Conservation (phyloP, 2,797 vertebrate genomes). For the Onychomys leucogaster region DNA sequence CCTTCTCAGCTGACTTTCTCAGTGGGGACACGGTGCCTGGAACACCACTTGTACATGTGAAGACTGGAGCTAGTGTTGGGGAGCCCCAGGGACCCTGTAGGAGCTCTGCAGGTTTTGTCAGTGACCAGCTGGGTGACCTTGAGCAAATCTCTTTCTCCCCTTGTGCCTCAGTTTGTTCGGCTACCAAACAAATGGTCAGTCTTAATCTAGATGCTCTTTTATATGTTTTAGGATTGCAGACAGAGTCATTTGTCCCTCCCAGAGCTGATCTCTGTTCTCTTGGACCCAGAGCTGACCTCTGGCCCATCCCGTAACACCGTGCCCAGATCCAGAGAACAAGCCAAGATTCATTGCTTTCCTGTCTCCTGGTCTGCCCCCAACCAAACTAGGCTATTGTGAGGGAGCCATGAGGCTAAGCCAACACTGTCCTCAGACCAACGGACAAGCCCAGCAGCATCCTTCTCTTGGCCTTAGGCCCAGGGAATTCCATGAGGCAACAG, state of each 20-base stretch:
- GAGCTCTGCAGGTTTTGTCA: background rate
- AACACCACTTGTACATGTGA: background rate
- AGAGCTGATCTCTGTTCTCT: background rate
- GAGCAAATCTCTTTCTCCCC: constrained; percentile 29
- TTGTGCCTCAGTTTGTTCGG: background rate
- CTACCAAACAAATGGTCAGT: background rate
- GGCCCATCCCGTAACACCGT: too few relatives aligned
- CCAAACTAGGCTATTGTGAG: background rate
- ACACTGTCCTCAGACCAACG: background rate
- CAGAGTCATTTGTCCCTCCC: background rate
- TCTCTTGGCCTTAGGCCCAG: background rate
- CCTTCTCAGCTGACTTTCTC: background rate
- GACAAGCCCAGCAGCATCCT: background rate
- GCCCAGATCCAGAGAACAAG: background rate
- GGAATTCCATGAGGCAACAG: constrained; percentile 31
- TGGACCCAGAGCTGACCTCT: background rate
- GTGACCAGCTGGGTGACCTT: constrained; percentile 71
- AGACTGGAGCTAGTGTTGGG: background rate
- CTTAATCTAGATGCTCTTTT: background rate
- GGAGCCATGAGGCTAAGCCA: constrained; percentile 6
- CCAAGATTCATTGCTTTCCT: background rate
- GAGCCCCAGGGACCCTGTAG: background rate
- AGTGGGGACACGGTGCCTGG: background rate
- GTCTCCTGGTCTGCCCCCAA: background rate
- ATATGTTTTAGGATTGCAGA: background rate